Percentiles rank a stretch among this genome's conserved stretches.
Evolutionary conservation across 2,888 invertebrate species (phyloP).

Genomic region (Achlya flavicornis): DNA sequence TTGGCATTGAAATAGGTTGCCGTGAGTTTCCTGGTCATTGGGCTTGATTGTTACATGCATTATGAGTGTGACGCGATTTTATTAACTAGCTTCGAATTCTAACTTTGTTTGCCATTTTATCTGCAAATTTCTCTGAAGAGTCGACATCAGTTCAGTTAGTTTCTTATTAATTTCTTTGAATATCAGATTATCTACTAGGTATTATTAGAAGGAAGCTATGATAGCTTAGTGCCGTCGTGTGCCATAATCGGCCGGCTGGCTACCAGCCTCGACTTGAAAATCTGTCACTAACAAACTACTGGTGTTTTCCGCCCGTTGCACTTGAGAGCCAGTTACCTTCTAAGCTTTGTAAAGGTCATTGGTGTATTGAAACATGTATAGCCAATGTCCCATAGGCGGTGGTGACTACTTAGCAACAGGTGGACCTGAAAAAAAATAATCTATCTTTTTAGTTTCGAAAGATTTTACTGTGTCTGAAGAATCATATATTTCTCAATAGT

Average conservation of each 20-base stretch:
- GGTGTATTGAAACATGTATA: not conserved
- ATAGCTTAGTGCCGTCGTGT: too few species aligned
- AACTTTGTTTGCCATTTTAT: not conserved
- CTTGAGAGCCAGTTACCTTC: too few species aligned
- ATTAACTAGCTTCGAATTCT: not conserved
- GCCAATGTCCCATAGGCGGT: not conserved
- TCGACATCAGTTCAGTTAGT: too few species aligned
- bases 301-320: too few species aligned
- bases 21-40: conserved; percentile 34
- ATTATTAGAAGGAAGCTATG: not conserved
- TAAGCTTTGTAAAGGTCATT: too few species aligned
- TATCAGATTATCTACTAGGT: not conserved
- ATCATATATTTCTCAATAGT: not conserved
- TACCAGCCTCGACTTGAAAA: too few species aligned
- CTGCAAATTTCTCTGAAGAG: too few species aligned
- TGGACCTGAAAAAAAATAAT: too few species aligned
- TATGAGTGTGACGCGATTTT: conserved; percentile 19
- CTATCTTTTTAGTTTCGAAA: too few species aligned
- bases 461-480: not conserved
- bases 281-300: too few species aligned
- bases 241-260: not conserved
- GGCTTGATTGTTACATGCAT: conserved; percentile 26
- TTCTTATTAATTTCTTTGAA: not conserved
- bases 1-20: conserved; percentile 32
- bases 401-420: too few species aligned